phyloP scores from a whole-genome alignment of 30 jellyfish, hydroid and myxozoan species.

The Sanderia malayensis region DNA sequence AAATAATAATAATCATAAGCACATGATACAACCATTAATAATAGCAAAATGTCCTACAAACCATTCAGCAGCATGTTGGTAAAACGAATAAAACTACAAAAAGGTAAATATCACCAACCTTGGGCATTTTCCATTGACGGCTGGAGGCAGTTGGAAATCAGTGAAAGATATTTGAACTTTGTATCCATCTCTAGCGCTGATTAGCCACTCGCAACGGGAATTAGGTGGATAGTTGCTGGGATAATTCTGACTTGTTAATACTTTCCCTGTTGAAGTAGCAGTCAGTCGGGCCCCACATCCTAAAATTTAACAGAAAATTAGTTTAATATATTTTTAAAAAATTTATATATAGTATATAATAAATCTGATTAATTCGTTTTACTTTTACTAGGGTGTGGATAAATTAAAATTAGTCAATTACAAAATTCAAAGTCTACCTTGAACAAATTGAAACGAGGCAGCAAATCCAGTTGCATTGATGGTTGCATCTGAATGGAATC shows the following conservation, averaged over 20 bases:
- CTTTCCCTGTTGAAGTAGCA: constrained; percentile 37
- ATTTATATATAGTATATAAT: too few relatives aligned
- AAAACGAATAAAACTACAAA: too few relatives aligned
- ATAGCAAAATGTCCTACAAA: too few relatives aligned
- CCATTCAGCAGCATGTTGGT: neutral
- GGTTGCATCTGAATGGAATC: constrained; percentile 46
- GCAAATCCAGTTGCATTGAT: constrained; percentile 56
- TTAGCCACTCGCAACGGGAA: constrained; percentile 66
- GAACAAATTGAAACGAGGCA: constrained; percentile 31
- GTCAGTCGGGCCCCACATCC: constrained; percentile 69
- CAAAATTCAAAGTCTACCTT: constrained; percentile 23
- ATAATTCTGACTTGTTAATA: constrained; percentile 60
- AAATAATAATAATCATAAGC: too few relatives aligned
- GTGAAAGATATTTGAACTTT: constrained; percentile 32
- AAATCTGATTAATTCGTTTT: too few relatives aligned
- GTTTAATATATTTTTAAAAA: too few relatives aligned
- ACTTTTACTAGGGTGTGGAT: too few relatives aligned
- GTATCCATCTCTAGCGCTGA: constrained; percentile 40
- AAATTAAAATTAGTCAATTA: neutral
- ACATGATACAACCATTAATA: too few relatives aligned
- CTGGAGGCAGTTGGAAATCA: constrained; percentile 60
- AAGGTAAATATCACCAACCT: too few relatives aligned
- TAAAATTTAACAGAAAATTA: too few relatives aligned
- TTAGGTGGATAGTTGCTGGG: constrained; percentile 69
- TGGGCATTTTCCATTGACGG: constrained; percentile 34